These are phyloP conservation scores for Bombyx mori DNA, from an alignment of 1,140 invertebrate genomes.

Conservation along the genomic window DNA sequence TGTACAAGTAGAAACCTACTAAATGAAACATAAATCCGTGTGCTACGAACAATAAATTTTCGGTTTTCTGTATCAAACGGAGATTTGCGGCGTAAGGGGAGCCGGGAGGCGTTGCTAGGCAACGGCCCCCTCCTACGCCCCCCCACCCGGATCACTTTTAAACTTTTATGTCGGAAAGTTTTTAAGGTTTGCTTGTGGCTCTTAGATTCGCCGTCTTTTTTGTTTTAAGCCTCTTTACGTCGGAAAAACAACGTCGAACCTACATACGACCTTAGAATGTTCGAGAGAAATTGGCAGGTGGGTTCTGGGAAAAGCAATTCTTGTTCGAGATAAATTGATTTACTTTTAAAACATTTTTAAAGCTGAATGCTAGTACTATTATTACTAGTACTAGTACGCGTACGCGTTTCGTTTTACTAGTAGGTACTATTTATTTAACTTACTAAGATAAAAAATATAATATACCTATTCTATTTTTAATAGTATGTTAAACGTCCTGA, in stretches of 20 bases:
- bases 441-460: background rate
- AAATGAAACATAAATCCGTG: conserved; percentile 27
- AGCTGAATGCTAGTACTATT: too few species aligned
- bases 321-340: too few species aligned
- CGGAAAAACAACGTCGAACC: conserved; percentile 20
- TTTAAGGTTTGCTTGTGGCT: conserved; percentile 63
- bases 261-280: background rate
- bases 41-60: conserved; percentile 53
- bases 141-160: conserved; percentile 60
- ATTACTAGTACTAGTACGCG: too few species aligned
- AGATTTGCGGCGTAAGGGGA: conserved; percentile 49
- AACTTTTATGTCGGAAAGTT: conserved; percentile 68
- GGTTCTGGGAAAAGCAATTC: too few species aligned
- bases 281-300: too few species aligned
- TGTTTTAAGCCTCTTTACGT: conserved; percentile 38
- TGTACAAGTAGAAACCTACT: background rate
- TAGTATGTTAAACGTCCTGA: too few species aligned
- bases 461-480: too few species aligned
- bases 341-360: too few species aligned
- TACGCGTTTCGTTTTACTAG: too few species aligned
- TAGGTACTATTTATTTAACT: background rate
- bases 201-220: conserved; percentile 48
- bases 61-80: conserved; percentile 43
- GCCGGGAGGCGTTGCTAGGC: conserved; percentile 49
- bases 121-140: conserved; percentile 28